Conservation (phyloP, 1,140 invertebrate species). For the Battus philenor region DNA sequence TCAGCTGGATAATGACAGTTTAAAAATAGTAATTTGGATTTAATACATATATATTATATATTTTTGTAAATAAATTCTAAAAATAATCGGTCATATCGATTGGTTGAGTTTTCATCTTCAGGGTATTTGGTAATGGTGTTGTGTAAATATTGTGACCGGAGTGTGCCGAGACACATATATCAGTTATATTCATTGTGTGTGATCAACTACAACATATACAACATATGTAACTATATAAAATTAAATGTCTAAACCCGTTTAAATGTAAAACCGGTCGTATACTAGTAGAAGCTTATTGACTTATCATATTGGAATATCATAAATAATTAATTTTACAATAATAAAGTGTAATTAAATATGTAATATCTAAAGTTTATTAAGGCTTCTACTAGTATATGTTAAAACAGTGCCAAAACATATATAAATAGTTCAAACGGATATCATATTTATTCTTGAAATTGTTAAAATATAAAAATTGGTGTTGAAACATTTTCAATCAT, state of each 20-base stretch:
- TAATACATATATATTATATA: too few species aligned
- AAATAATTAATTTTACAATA: background rate
- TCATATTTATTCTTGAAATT: conserved; percentile 6
- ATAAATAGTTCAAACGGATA: conserved; percentile 13
- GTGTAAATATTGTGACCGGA: conserved; percentile 9
- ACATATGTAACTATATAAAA: too few species aligned
- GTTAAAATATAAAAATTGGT: conserved; percentile 26
- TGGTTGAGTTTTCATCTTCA: conserved; percentile 3
- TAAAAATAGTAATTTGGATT: too few species aligned
- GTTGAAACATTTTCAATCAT: conserved; percentile 24
- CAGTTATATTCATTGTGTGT: too few species aligned
- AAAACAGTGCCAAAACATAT: conserved; percentile 10
- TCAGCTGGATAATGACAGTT: too few species aligned
- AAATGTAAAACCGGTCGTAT: conserved; percentile 1
- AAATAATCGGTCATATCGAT: background rate
- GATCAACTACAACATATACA: too few species aligned
- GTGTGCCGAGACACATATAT: background rate
- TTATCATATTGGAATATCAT: background rate
- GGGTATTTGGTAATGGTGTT: conserved; percentile 11
- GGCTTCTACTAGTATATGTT: background rate
- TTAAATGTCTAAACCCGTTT: too few species aligned
- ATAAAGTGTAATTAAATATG: background rate
- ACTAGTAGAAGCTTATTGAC: background rate
- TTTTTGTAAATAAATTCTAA: background rate
- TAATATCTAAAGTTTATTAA: background rate